Base-by-base conservation (phyloP, 2,888 invertebrate genomes). In the Hoplodrina ambigua region DNA sequence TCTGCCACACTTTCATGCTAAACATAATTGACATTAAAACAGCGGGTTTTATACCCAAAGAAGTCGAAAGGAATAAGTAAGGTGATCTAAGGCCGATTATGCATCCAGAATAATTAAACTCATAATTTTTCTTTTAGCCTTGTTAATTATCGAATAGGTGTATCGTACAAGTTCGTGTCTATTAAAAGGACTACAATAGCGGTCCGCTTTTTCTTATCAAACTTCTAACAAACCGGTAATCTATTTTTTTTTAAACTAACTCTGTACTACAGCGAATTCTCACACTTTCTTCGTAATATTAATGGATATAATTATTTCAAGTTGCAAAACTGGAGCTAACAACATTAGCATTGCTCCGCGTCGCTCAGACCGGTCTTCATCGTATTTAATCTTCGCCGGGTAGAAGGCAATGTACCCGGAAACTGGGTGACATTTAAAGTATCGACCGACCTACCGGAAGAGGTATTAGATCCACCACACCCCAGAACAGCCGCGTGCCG, bases 341-440 rank as follows among this genome's bases (percentile, higher is more conserved):
- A 85, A 58, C 70, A 71, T 83, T 60, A 81, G 57, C 84, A 85
- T 79, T 80, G 76, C 78, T 50, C 50, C 60, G 73, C 82, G 82
- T 80, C 82, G 81, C 75, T 79, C 74, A 78, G 86, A 88, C 87
- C 87, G 87, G 86, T 88, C 82, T 80, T 72, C 78, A 58, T 68
- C 74, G 83, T 80, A 83, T 88, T 90, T 89, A 91, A 91, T 91
- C 89, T 86, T 85, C 84, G 65, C 59, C 55, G 76, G 78, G 80
- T 80, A 72, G 72, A 67, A 76, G 83, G 75, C 87, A 84, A 85
- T 85, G 86, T 85, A 87, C 89, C 88, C 88, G 90, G 92, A 90
- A 92, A 91, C 88, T 89, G 86, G 88, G 89, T 91, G 93, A 93
- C 92, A 91, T 91, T 92, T 91, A 87, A 90, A 90, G 88, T 91